phyloP scores from a whole-genome alignment of 1,140 invertebrate genomes.

The Bombus turneri region DNA sequence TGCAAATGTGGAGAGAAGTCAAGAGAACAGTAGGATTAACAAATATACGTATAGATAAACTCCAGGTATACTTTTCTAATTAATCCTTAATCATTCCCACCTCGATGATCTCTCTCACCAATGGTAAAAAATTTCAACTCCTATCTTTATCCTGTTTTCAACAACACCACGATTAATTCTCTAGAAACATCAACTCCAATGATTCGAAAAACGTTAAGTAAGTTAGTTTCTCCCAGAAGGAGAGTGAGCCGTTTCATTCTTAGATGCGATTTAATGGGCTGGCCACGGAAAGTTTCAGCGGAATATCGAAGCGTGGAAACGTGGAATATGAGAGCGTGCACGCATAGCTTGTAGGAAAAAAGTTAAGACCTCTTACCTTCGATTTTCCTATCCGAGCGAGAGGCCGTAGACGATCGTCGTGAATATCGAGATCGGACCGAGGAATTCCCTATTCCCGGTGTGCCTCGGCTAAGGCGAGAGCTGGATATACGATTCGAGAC shows the following conservation, averaged over 20 bases:
- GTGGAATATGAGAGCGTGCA: conserved; percentile 36
- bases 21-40: too few species aligned
- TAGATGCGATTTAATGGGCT: conserved; percentile 20
- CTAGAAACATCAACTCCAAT: too few species aligned
- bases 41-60: too few species aligned
- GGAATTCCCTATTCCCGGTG: conserved; percentile 49
- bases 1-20: too few species aligned
- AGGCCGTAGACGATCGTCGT: conserved; percentile 13
- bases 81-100: too few species aligned
- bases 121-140: too few species aligned
- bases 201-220: too few species aligned
- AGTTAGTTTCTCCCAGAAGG: neutral
- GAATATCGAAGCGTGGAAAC: conserved; percentile 29
- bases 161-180: too few species aligned
- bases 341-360: conserved; percentile 26
- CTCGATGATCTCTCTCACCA: too few species aligned
- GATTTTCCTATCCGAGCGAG: conserved; percentile 36
- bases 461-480: conserved; percentile 40
- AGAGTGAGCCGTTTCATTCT: too few species aligned
- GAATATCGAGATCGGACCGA: conserved; percentile 64
- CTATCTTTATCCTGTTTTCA: too few species aligned
- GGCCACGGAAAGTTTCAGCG: neutral
- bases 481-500: conserved; percentile 55
- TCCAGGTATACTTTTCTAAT: too few species aligned
- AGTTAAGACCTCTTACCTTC: conserved; percentile 27